Evolutionary conservation across 2,113 vertebrate species (phyloP).

Genomic region (Mastomys natalensis): DNA sequence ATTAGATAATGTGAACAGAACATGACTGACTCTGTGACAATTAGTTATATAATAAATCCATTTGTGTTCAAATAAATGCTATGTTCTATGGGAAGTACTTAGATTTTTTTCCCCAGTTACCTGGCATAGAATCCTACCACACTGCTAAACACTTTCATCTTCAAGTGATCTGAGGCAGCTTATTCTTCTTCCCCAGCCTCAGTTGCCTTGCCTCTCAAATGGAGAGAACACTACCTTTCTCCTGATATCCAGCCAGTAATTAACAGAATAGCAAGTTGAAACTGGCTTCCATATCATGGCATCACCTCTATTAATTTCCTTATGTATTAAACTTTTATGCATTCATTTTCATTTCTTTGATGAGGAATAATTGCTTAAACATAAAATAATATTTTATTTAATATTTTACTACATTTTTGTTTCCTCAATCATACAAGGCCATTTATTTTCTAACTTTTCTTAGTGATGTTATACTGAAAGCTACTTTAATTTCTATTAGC

Average conservation of each 20-base stretch:
- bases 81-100: neutral
- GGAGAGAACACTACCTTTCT: neutral
- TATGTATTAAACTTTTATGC: neutral
- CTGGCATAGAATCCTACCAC: neutral
- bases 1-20: neutral
- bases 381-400: neutral
- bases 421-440: neutral
- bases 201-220: neutral
- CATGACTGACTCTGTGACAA: neutral
- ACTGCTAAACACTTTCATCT: neutral
- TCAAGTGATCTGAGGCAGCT: neutral
- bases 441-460: neutral
- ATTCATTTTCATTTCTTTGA: neutral
- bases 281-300: neutral
- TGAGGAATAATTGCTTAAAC: neutral
- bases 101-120: neutral
- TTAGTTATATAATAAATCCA: constrained; percentile 12
- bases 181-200: neutral
- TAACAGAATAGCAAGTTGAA: neutral
- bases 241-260: neutral
- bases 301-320: neutral
- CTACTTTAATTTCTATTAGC: neutral
- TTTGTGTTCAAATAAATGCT: neutral
- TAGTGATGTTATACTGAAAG: neutral
- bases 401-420: neutral